Percentiles rank a stretch among this genome's conserved stretches.
phyloP scores from a whole-genome alignment of 2,797 vertebrate genomes.

The Protosalanx chinensis region DNA sequence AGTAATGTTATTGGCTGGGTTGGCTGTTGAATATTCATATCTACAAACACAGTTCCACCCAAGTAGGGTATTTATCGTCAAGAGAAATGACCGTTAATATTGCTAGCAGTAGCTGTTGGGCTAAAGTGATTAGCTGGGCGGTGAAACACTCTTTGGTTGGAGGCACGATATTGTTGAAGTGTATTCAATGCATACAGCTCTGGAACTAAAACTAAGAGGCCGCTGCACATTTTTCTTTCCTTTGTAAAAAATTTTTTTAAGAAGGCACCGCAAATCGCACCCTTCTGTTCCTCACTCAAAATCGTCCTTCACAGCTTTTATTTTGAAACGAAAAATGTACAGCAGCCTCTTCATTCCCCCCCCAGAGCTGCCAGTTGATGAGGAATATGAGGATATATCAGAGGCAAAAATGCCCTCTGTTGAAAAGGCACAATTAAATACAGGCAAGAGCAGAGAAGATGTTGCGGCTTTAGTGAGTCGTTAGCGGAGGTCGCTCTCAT shows the following conservation, averaged over 20 bases:
- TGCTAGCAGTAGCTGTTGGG: neutral
- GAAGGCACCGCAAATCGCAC: too few species aligned
- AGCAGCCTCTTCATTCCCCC: too few species aligned
- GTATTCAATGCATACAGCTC: neutral
- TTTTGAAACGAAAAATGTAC: too few species aligned
- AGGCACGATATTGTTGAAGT: neutral
- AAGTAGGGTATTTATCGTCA: neutral
- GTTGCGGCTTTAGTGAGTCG: neutral
- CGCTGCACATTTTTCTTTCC: too few species aligned
- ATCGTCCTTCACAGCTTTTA: too few species aligned
- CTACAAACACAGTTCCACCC: conserved; percentile 5
- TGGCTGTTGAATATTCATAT: conserved; percentile 13
- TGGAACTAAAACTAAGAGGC: too few species aligned
- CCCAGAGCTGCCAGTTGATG: neutral
- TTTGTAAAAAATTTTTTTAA: too few species aligned
- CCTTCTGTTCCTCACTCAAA: too few species aligned
- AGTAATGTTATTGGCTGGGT: neutral
- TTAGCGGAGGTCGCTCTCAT: conserved; percentile 87
- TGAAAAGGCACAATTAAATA: neutral
- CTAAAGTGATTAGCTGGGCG: neutral
- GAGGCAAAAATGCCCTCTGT: neutral
- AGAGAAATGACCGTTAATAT: neutral
- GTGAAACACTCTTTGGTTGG: neutral
- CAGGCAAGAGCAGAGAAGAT: neutral
- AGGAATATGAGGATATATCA: neutral